These are phyloP conservation scores for Drosophila algonquin DNA, from an alignment of 2,888 invertebrate genomes.

Conservation along the genomic window DNA sequence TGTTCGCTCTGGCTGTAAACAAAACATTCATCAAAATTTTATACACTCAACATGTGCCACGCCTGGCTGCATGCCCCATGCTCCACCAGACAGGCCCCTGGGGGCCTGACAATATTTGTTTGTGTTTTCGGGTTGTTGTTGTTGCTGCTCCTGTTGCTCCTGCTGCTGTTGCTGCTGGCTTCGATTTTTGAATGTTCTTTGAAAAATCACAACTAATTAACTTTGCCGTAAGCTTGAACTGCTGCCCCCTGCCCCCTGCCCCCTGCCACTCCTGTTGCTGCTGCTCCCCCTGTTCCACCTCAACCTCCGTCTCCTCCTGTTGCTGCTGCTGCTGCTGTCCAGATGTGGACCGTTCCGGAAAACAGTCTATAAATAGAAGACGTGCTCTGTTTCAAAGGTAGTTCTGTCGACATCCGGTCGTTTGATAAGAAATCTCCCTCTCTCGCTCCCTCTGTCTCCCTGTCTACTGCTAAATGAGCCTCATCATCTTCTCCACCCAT, in stretches of 20 bases:
- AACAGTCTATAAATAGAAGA: slow-evolving; percentile 16
- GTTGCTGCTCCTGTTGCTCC: neutral
- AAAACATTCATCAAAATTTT: slow-evolving; percentile 77
- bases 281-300: neutral
- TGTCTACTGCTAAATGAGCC: slow-evolving; percentile 48
- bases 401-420: slow-evolving; percentile 35
- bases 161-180: slow-evolving; percentile 26
- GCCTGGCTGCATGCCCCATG: slow-evolving; percentile 24
- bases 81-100: slow-evolving; percentile 17
- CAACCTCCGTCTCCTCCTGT: neutral
- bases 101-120: slow-evolving; percentile 45
- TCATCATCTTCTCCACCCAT: slow-evolving; percentile 25
- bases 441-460: neutral
- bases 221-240: slow-evolving; percentile 78
- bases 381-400: slow-evolving; percentile 20
- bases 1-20: slow-evolving; percentile 56
- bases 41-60: slow-evolving; percentile 76
- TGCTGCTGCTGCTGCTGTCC: slow-evolving; percentile 37
- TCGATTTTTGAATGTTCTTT: slow-evolving; percentile 72
- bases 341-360: slow-evolving; percentile 49
- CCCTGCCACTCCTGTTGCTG: too few species aligned
- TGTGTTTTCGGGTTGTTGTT: slow-evolving; percentile 22
- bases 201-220: slow-evolving; percentile 85
- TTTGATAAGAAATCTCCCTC: slow-evolving; percentile 52
- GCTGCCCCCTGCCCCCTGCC: neutral